Evolutionary conservation across 2,888 invertebrate species (phyloP).

Genomic region (Apodemia zela): DNA sequence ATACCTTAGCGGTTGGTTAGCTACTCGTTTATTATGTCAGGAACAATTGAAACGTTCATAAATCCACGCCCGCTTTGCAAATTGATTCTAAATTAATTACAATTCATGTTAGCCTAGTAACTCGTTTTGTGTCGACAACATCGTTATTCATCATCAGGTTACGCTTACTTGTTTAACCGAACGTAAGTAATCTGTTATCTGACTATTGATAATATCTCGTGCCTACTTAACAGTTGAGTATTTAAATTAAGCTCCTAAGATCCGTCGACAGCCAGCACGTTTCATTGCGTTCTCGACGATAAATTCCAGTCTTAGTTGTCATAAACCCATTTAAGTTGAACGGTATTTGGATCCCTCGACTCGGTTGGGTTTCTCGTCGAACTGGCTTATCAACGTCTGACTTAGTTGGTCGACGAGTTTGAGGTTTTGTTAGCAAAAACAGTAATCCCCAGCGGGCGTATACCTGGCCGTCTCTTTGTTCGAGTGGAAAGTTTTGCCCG

Average conservation of each 20-base stretch:
- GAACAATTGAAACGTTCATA: slow-evolving; percentile 67
- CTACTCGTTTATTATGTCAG: slow-evolving; percentile 53
- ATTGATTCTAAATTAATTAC: slow-evolving; percentile 69
- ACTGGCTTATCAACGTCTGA: slow-evolving; percentile 31
- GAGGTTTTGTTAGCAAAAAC: slow-evolving; percentile 43
- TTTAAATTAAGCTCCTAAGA: slow-evolving; percentile 30
- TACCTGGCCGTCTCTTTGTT: slow-evolving; percentile 72
- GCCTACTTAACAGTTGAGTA: slow-evolving; percentile 25
- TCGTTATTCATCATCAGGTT: slow-evolving; percentile 34
- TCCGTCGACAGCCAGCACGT: slow-evolving; percentile 31
- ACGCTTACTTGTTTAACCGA: slow-evolving; percentile 63
- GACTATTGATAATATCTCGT: slow-evolving; percentile 28
- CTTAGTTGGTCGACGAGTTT: slow-evolving; percentile 41
- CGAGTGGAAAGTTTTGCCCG: slow-evolving; percentile 59
- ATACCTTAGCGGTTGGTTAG: slow-evolving; percentile 62
- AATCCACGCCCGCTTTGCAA: slow-evolving; percentile 56
- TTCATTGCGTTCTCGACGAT: slow-evolving; percentile 42
- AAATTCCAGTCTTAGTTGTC: slow-evolving; percentile 60
- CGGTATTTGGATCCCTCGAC: slow-evolving; percentile 43
- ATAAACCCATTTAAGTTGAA: slow-evolving; percentile 66
- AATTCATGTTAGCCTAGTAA: slow-evolving; percentile 49
- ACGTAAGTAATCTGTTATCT: slow-evolving; percentile 38
- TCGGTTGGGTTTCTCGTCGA: slow-evolving; percentile 42
- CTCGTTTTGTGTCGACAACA: slow-evolving; percentile 39
- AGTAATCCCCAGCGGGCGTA: slow-evolving; percentile 66